Evolutionary conservation across 2,888 invertebrate genomes (phyloP).

Genomic region (Philhelius pedissequus): DNA sequence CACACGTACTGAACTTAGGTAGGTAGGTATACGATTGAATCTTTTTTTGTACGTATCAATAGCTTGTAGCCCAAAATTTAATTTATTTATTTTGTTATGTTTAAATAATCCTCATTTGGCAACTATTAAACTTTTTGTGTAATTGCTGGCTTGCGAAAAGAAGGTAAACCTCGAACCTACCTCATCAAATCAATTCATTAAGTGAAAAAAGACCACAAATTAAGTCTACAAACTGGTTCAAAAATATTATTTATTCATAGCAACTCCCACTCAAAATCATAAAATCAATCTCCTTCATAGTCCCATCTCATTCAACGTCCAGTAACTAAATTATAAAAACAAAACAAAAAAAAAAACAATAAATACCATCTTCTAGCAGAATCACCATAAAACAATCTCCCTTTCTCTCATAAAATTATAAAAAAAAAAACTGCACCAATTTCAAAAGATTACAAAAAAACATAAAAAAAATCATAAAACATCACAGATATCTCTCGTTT

Average conservation of each 20-base stretch:
- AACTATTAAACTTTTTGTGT: too few relatives aligned
- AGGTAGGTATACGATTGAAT: too few relatives aligned
- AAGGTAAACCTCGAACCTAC: too few relatives aligned
- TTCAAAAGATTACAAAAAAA: not conserved
- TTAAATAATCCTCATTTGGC: too few relatives aligned
- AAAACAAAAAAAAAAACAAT: too few relatives aligned
- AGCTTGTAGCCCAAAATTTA: too few relatives aligned
- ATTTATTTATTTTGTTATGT: too few relatives aligned
- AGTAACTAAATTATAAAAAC: slow-evolving; percentile 29
- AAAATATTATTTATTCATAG: slow-evolving; percentile 24
- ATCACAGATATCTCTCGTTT: not conserved
- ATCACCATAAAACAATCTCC: slow-evolving; percentile 30
- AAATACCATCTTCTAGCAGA: slow-evolving; percentile 28
- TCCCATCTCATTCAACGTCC: slow-evolving; percentile 35
- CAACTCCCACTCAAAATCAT: slow-evolving; percentile 30
- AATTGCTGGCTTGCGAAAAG: too few relatives aligned
- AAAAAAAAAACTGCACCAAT: slow-evolving; percentile 17
- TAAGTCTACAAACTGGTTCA: not conserved
- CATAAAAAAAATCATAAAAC: slow-evolving; percentile 16
- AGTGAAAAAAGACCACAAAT: not conserved
- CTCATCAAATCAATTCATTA: not conserved
- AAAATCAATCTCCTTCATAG: not conserved
- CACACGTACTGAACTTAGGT: too few relatives aligned
- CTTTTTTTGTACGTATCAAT: too few relatives aligned
- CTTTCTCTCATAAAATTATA: not conserved